phyloP scores from a whole-genome alignment of 2,113 vertebrate genomes.

The Petroica traversi region DNA sequence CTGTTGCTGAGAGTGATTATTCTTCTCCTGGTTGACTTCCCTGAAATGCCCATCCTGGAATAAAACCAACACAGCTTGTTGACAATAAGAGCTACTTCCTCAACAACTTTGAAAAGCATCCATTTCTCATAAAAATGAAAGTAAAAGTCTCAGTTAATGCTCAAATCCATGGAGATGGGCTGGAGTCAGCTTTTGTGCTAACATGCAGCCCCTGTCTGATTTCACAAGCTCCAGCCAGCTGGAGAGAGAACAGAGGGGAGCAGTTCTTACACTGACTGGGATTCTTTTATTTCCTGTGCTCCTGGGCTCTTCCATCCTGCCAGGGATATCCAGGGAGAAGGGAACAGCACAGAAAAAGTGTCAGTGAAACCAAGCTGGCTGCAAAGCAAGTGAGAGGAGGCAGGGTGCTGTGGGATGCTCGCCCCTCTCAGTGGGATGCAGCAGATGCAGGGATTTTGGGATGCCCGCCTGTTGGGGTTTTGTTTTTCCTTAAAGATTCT shows the following conservation, averaged over 20 bases:
- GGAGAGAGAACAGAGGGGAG: neutral
- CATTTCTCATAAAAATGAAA: neutral
- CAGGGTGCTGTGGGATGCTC: neutral
- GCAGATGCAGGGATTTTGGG: neutral
- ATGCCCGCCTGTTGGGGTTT: too few species aligned
- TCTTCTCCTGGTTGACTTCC: neutral
- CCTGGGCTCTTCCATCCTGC: neutral
- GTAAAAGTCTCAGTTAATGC: neutral
- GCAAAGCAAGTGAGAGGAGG: neutral
- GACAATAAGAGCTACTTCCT: neutral
- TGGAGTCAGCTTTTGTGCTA: neutral
- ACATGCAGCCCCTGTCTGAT: neutral
- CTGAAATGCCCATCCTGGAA: neutral
- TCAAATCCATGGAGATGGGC: neutral
- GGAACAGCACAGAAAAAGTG: neutral
- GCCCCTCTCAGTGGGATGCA: rapidly evolving
- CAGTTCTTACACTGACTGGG: neutral
- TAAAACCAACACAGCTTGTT: neutral
- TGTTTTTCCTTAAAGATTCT: too few species aligned
- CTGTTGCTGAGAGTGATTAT: neutral
- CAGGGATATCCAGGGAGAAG: neutral
- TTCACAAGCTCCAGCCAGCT: neutral
- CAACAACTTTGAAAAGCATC: neutral
- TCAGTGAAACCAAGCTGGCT: neutral
- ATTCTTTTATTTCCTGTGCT: neutral